Base-by-base conservation (phyloP, 2,113 vertebrate species). In the Galeopterus variegatus region DNA sequence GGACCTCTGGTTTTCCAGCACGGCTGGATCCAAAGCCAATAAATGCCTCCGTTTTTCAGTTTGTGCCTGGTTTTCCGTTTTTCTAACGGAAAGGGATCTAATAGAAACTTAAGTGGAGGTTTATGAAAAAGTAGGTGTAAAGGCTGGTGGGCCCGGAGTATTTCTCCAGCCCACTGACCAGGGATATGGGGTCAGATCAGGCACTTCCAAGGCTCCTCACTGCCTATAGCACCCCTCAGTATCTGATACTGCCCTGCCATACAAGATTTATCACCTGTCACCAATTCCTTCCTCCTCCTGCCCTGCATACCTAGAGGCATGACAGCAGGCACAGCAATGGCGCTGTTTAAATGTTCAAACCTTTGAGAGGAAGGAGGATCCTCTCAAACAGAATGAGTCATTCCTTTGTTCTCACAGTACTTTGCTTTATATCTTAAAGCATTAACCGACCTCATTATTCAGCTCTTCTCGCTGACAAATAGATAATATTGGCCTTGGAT, bases 331-430 rank as follows among this genome's bases (percentile, higher is more conserved):
- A 54, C 15, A 62, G 48, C 14, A 11, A 48, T 2, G 15, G 48
- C 6, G 11, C 50, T 26, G 28, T 67, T 79, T 52, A 91, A 81
- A n/a, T 62, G 69, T 17, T 69, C 36, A 48, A 54, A 0, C 13
- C 72, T 62, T 26, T 52, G 41, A 60, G 14, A 69, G 33, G 28
- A 56, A 19, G 41, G 23, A 67, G 82, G 65, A 77, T 14, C 52
- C 52, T 73, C 54, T 83, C 41, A 26, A 15, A 76, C 75, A 67
- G 50, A 75, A 69, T 80, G 73, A 97, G 73, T 87, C 92, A 90
- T 3, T 65, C 52, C 65, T 96, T 91, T 96, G 93, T 95, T 92
- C 95, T 89, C 54, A 8, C 23, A 56, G 75, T 65, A 62, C n/a
- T 23, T 80, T 94, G 88, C 69, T 83, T 64, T 88, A 83, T 24